phyloP scores from a whole-genome alignment of 2,113 vertebrate species.

The Lanius ludovicianus region DNA sequence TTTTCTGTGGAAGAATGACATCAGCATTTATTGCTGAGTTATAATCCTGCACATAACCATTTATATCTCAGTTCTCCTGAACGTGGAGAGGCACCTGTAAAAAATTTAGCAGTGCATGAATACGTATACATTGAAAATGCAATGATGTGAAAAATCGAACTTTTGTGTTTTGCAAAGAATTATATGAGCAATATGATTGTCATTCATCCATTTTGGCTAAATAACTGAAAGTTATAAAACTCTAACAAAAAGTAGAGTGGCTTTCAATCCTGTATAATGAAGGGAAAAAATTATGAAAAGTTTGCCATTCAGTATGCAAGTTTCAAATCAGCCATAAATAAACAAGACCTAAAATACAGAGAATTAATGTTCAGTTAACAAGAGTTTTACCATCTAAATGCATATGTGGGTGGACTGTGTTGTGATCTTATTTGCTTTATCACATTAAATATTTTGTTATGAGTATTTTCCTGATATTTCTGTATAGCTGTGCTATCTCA shows the following conservation, averaged over 20 bases:
- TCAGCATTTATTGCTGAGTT: not conserved
- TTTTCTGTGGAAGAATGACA: not conserved
- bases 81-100: not conserved
- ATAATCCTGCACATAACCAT: not conserved
- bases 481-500: not conserved
- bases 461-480: not conserved
- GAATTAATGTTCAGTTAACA: not conserved
- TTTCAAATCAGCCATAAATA: not conserved
- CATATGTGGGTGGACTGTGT: not conserved
- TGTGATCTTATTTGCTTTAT: not conserved
- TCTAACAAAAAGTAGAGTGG: not conserved
- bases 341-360: not conserved
- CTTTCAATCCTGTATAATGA: not conserved
- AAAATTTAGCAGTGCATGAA: not conserved
- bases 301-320: not conserved
- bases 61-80: not conserved
- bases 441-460: not conserved
- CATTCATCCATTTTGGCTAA: not conserved
- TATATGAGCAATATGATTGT: not conserved
- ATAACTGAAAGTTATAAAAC: not conserved
- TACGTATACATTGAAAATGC: not conserved
- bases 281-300: not conserved
- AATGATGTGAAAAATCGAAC: not conserved
- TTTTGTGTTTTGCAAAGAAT: not conserved
- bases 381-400: not conserved